phyloP scores from a whole-genome alignment of 2,888 invertebrate species.

The Platycheirus albimanus region DNA sequence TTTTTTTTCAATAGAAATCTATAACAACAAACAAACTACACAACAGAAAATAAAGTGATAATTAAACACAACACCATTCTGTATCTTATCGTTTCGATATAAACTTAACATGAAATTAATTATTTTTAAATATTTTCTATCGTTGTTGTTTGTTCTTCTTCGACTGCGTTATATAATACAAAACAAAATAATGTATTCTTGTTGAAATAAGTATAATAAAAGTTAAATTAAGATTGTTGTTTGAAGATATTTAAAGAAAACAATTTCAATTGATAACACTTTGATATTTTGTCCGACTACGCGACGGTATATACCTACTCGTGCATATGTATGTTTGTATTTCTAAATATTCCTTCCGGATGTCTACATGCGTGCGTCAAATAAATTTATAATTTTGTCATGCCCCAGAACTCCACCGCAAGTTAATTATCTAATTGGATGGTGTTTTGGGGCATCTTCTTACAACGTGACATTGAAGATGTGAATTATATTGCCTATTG shows the following conservation, averaged over 20 bases:
- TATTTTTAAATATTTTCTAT: constrained; percentile 68
- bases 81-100: constrained; percentile 73
- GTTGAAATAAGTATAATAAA: constrained; percentile 55
- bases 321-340: too few species aligned
- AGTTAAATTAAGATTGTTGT: constrained; percentile 59
- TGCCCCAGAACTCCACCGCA: not conserved
- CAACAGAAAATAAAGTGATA: constrained; percentile 49
- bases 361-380: not conserved
- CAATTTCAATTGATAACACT: constrained; percentile 53
- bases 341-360: not conserved
- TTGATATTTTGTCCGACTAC: constrained; percentile 32
- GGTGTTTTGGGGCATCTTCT: constrained; percentile 13
- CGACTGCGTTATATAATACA: not conserved
- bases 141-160: constrained; percentile 43
- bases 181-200: constrained; percentile 37
- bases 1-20: constrained; percentile 35
- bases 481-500: not conserved
- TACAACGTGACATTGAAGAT: constrained; percentile 1
- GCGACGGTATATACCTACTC: too few species aligned
- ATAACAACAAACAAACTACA: constrained; percentile 43
- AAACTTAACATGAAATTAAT: constrained; percentile 74
- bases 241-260: constrained; percentile 51
- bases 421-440: constrained; percentile 39
- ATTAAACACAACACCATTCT: constrained; percentile 47
- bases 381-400: constrained; percentile 48